A percentile compares a stretch with the other conserved stretches of the same genome.
Evolutionary conservation across 2,113 vertebrate species (phyloP).

Genomic region (Bettongia penicillata): DNA sequence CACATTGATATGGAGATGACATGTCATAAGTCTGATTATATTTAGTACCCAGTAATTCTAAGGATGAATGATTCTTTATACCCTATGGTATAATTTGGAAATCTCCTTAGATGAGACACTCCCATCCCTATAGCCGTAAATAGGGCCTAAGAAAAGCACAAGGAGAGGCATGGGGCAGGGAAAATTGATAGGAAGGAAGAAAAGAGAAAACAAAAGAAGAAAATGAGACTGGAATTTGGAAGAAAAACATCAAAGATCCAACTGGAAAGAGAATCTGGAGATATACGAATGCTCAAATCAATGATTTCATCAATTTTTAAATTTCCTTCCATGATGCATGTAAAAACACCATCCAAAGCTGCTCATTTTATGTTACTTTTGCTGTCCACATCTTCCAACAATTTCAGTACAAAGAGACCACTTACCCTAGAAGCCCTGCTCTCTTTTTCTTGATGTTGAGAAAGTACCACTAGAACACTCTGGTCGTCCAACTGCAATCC

Average conservation of each 20-base stretch:
- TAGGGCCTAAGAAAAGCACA: constrained; percentile 4
- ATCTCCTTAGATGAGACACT: background rate
- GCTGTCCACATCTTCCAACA: background rate
- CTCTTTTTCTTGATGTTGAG: background rate
- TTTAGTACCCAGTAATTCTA: background rate
- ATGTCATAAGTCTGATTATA: constrained; percentile 32
- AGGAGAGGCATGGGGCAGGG: background rate
- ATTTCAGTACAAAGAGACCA: background rate
- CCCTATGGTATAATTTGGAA: background rate
- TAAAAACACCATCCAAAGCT: background rate
- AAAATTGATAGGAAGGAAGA: constrained; percentile 46
- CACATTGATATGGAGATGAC: background rate
- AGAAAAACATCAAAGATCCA: background rate
- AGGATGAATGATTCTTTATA: background rate
- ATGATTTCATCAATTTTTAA: background rate
- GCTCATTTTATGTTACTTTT: background rate
- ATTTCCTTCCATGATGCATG: background rate
- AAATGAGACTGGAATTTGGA: constrained; percentile 13
- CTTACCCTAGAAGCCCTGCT: background rate
- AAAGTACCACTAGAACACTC: background rate
- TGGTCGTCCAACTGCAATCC: background rate
- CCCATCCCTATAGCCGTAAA: background rate
- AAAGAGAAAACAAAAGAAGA: constrained; percentile 4
- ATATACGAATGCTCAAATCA: background rate
- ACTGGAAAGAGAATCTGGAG: background rate